Percentiles rank a stretch among this genome's conserved stretches.
These are phyloP conservation scores for Percopsis transmontana DNA, from an alignment of 2,113 vertebrate species.

Conservation along the genomic window DNA sequence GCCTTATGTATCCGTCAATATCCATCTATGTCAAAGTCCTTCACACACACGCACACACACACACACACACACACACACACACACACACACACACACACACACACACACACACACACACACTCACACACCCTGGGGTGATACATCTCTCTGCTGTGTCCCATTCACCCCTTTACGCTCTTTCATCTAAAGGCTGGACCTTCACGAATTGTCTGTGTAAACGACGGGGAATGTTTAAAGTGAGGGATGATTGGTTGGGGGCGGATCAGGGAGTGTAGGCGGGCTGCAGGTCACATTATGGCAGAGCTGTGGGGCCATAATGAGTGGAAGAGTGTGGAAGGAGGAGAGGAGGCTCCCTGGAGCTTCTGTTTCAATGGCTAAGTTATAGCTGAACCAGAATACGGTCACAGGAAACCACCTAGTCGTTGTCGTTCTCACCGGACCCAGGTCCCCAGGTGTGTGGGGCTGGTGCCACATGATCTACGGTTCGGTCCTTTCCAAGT, in stretches of 20 bases:
- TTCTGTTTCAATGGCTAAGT: background rate
- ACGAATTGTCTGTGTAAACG: constrained; percentile 56
- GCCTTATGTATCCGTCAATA: constrained; percentile 32
- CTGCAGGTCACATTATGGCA: constrained; percentile 26
- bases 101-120: no score
- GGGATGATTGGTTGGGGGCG: constrained; percentile 28
- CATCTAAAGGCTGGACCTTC: constrained; percentile 39
- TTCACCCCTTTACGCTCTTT: constrained; percentile 33
- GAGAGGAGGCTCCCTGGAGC: background rate
- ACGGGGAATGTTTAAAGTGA: constrained; percentile 41
- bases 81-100: constrained; percentile 21
- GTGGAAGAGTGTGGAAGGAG: constrained; percentile 1
- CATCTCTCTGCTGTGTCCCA: constrained; percentile 24
- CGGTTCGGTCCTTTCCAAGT: no score
- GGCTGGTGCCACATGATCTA: no score
- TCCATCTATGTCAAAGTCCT: constrained; percentile 39
- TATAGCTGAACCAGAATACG: background rate
- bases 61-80: no score
- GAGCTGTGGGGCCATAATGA: constrained; percentile 1
- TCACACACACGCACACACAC: constrained; percentile 13
- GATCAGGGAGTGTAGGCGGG: constrained; percentile 13
- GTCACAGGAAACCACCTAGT: no score
- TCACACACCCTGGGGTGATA: constrained; percentile 30
- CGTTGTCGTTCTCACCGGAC: no score
- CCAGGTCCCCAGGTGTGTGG: no score